Conservation (phyloP, 2,113 vertebrate genomes). For the Chionomys nivalis region DNA sequence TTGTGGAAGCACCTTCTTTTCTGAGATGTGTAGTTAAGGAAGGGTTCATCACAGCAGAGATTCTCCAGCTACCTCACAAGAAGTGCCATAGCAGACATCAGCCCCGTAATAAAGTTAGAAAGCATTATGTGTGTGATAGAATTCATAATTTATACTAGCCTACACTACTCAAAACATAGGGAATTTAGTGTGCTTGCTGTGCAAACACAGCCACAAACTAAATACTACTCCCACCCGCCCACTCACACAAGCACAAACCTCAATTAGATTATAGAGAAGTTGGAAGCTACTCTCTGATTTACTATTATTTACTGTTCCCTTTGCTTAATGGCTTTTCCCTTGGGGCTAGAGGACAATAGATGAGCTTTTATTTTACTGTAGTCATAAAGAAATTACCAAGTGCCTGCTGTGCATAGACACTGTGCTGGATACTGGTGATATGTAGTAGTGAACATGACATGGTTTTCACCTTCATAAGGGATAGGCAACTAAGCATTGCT, state of each 20-base stretch:
- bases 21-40: not conserved
- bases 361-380: not conserved
- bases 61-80: not conserved
- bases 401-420: not conserved
- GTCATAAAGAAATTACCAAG: not conserved
- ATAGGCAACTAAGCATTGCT: not conserved
- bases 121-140: not conserved
- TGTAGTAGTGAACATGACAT: not conserved
- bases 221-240: not conserved
- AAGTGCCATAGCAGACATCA: not conserved
- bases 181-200: conserved; percentile 9
- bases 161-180: not conserved
- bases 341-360: not conserved
- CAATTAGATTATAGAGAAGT: not conserved
- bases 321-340: not conserved
- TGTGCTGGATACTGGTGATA: not conserved
- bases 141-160: not conserved
- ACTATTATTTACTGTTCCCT: not conserved
- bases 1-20: not conserved
- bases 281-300: not conserved
- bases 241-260: not conserved
- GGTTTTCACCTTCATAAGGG: not conserved
- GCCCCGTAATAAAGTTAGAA: not conserved
- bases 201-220: not conserved
- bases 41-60: not conserved